phyloP scores from a whole-genome alignment of 2,888 invertebrate species.

The Schrankia costaestrigalis region DNA sequence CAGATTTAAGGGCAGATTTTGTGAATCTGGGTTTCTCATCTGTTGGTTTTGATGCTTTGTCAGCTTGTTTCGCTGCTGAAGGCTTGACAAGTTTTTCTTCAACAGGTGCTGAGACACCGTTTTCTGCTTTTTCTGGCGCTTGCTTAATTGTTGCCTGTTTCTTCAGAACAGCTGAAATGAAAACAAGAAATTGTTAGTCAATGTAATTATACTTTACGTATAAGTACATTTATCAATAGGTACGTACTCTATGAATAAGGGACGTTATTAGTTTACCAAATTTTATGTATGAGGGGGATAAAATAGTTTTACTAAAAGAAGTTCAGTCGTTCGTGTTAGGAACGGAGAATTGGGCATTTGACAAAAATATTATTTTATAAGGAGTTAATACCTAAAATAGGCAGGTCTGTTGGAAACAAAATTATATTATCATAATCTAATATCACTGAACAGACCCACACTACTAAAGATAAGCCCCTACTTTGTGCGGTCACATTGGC shows the following conservation, averaged over 20 bases:
- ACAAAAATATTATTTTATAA: no score
- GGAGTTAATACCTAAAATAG: no score
- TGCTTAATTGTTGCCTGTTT: constrained; percentile 68
- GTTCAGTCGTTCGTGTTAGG: background rate
- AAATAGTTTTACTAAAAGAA: background rate
- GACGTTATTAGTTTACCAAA: no score
- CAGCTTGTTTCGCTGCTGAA: constrained; percentile 62
- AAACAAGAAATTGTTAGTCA: background rate
- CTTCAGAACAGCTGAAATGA: constrained; percentile 64
- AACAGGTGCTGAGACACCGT: constrained; percentile 54
- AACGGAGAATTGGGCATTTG: background rate
- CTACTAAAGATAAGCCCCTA: no score
- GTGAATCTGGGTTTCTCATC: constrained; percentile 65
- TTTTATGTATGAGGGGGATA: no score
- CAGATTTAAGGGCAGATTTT: constrained; percentile 45
- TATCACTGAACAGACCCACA: no score
- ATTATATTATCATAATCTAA: no score
- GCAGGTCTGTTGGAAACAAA: no score
- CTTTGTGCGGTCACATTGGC: no score
- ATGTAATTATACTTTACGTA: background rate
- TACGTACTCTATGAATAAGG: background rate
- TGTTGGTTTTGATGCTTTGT: constrained; percentile 49
- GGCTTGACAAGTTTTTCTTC: constrained; percentile 71
- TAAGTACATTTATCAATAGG: background rate
- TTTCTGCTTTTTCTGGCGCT: constrained; percentile 54